Evolutionary conservation across 2,113 vertebrate genomes (phyloP).

Genomic region (Coreoperca whiteheadi): DNA sequence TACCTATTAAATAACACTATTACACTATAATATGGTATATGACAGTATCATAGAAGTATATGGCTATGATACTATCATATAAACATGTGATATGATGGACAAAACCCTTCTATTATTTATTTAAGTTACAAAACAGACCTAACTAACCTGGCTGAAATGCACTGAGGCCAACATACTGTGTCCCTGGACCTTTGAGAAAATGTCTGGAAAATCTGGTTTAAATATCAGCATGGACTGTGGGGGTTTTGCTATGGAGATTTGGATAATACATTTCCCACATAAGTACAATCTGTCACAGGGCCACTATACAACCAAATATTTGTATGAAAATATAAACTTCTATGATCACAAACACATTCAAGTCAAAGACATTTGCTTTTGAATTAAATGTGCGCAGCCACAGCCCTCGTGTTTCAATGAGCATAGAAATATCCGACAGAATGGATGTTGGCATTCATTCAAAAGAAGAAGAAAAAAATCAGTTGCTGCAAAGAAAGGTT

Average conservation of each 20-base stretch:
- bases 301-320: slow-evolving; percentile 91
- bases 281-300: slow-evolving; percentile 85
- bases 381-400: slow-evolving; percentile 89
- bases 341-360: slow-evolving; percentile 90
- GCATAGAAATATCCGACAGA: slow-evolving; percentile 57
- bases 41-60: slow-evolving; percentile 65
- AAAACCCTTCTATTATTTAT: slow-evolving; percentile 81
- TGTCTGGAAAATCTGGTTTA: slow-evolving; percentile 63
- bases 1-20: slow-evolving; percentile 98
- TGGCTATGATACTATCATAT: slow-evolving; percentile 80
- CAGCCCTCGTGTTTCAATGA: slow-evolving; percentile 76
- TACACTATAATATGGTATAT: slow-evolving; percentile 77
- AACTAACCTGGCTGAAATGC: slow-evolving; percentile 85
- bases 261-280: slow-evolving; percentile 85
- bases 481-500: slow-evolving; percentile 83
- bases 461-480: slow-evolving; percentile 23
- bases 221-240: slow-evolving; percentile 59
- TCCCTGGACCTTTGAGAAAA: slow-evolving; percentile 79
- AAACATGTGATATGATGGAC: slow-evolving; percentile 91
- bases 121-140: slow-evolving; percentile 88
- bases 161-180: slow-evolving; percentile 85
- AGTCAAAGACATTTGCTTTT: slow-evolving; percentile 89
- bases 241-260: slow-evolving; percentile 78
- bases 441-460: slow-evolving; percentile 41
- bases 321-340: slow-evolving; percentile 97